Base-by-base conservation (phyloP, 2,113 vertebrate genomes). In the Galeopterus variegatus region DNA sequence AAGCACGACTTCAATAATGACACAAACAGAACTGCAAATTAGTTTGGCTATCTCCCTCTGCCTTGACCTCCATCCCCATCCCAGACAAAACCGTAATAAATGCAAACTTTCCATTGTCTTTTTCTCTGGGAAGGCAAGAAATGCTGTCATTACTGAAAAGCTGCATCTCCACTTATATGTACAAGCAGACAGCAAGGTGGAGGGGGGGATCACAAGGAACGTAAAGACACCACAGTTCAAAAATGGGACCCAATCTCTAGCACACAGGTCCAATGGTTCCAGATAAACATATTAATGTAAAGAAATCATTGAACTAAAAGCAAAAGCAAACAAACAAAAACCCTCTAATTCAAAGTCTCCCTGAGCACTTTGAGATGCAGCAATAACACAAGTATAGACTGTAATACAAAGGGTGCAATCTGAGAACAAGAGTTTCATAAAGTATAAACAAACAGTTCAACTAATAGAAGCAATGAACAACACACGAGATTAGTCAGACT, bases 51-150 rank as follows among this genome's bases (percentile, higher is more conserved):
- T 45, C 41, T 62, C 52, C 33, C 23, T 88, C 28, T 76, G n/a
- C 26, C 56, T 90, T 72, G 48, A 88, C 60, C 8, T 75, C 64
- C 70, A 36, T 17, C 67, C 60, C 24, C 18, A 88, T 24, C 31
- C 62, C 64, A 94, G 48, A 67, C 3, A 94, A 80, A 94, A 81
- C 58, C 41, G 76, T 82, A 62, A 64, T 45, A 83, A 80, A 73
- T 33, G 10, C 11, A 52, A 80, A 88, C n/a, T 48, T 77, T n/a
- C 17, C 69, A 26, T 31, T 58, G 36, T 65, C 65, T 67, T 56
- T 73, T 77, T 56, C 69, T 65, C 67, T 58, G n/a, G 8, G 50
- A 80, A 48, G 64, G 52, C 45, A 95, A 83, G 36, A 95, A 50
- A 90, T 33, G 24, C 28, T 72, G 6, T 75, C 52, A 28, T 72